These are phyloP conservation scores for Belonocnema kinseyi DNA, from an alignment of 1,140 invertebrate species.

Conservation along the genomic window DNA sequence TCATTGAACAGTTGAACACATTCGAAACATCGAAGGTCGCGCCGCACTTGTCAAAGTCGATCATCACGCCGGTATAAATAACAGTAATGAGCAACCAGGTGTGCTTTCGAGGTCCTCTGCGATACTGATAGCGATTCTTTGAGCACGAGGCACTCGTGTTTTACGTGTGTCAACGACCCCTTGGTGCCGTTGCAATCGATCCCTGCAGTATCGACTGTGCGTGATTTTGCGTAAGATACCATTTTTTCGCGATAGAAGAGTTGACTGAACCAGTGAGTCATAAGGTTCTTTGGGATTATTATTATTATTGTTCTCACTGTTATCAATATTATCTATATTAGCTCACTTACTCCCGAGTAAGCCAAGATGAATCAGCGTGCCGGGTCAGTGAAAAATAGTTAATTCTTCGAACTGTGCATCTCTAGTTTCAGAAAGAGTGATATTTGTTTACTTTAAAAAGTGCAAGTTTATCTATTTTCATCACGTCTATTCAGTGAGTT, in stretches of 20 bases:
- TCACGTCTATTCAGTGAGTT: too few species aligned
- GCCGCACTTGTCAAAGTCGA: not conserved
- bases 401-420: constrained; percentile 10
- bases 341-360: too few species aligned
- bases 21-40: not conserved
- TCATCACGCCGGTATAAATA: constrained; percentile 21
- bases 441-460: not conserved
- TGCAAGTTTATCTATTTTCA: not conserved
- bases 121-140: constrained; percentile 20
- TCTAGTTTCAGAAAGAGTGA: not conserved
- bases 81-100: constrained; percentile 6
- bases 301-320: not conserved
- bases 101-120: constrained; percentile 3
- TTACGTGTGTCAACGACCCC: constrained; percentile 16
- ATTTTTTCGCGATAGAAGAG: not conserved
- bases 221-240: constrained; percentile 6
- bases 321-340: not conserved
- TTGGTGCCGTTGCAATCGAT: constrained; percentile 12
- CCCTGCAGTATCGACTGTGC: constrained; percentile 19
- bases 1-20: not conserved
- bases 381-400: not conserved
- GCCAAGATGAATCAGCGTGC: not conserved
- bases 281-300: not conserved
- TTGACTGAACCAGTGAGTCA: not conserved
- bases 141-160: constrained; percentile 10